These are phyloP conservation scores for Stylophora pistillata DNA, from an alignment of 64 coral and sea anemone genomes.

Conservation along the genomic window DNA sequence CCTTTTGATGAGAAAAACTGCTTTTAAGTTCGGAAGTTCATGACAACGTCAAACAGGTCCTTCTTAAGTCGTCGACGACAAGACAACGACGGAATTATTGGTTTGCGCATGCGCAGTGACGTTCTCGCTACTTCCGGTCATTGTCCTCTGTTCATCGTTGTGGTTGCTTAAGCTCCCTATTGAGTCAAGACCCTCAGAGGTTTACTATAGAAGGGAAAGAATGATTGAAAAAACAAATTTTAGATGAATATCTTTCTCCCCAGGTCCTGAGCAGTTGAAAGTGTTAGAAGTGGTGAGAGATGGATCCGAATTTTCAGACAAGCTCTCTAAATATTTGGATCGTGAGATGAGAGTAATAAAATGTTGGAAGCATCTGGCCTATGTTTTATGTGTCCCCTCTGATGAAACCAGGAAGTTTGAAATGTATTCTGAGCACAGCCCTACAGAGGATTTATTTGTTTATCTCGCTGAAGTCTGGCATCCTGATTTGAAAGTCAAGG, in stretches of 20 bases:
- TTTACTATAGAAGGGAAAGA: neutral
- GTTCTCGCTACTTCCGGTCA: no score
- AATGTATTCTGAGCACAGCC: slow-evolving; percentile 21
- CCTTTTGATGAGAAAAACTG: no score
- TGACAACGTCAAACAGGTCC: no score
- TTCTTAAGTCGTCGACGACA: no score
- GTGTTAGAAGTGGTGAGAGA: neutral
- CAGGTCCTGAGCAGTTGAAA: slow-evolving; percentile 1
- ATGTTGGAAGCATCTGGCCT: slow-evolving; percentile 36
- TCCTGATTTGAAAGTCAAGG: slow-evolving; percentile 4
- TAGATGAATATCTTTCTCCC: neutral
- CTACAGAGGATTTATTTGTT: slow-evolving; percentile 34
- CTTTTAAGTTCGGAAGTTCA: no score
- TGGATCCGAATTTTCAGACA: neutral
- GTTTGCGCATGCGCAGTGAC: no score
- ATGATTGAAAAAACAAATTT: no score
- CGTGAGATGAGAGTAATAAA: slow-evolving; percentile 28
- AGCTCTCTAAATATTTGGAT: slow-evolving; percentile 29
- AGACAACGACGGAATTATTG: no score
- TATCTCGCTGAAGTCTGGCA: neutral
- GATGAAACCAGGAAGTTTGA: slow-evolving; percentile 31
- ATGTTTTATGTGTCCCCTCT: neutral
- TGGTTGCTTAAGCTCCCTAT: no score
- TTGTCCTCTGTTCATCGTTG: no score
- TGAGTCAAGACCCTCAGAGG: neutral